Evolutionary conservation across 2,888 invertebrate species (phyloP).

Genomic region (Schizotus pectinicornis): DNA sequence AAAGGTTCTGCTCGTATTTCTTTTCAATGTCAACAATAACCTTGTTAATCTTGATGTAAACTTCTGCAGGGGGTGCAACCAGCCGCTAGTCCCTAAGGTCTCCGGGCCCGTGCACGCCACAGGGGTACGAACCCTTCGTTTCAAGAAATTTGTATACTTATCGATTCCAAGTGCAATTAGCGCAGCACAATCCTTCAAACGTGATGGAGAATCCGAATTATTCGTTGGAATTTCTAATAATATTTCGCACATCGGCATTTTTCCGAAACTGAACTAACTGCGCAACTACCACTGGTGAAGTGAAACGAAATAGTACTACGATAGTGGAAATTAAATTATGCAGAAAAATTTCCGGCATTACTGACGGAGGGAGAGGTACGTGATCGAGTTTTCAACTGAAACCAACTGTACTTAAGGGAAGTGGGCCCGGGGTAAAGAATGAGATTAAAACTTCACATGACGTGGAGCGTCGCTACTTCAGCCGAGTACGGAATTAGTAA

Average conservation of each 20-base stretch:
- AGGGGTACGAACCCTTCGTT: conserved; percentile 8
- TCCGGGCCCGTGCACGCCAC: conserved; percentile 1
- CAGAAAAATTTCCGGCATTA: conserved; percentile 8
- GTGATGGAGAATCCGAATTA: too few relatives aligned
- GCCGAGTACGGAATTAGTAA: too few relatives aligned
- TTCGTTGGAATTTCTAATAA: too few relatives aligned
- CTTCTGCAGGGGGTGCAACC: conserved; percentile 35
- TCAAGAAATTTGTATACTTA: conserved; percentile 17
- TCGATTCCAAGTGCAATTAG: background rate
- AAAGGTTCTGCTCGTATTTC: conserved; percentile 43
- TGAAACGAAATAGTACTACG: conserved; percentile 13
- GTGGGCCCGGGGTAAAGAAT: background rate
- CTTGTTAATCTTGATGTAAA: conserved; percentile 43
- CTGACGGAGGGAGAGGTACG: conserved; percentile 1
- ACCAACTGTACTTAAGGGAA: background rate
- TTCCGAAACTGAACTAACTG: background rate
- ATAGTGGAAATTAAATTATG: conserved; percentile 16
- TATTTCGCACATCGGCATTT: background rate
- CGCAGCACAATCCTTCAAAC: background rate
- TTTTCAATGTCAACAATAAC: conserved; percentile 42
- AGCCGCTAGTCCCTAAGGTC: conserved; percentile 34
- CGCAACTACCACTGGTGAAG: background rate
- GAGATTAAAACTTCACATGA: conserved; percentile 2
- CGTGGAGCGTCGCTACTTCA: background rate
- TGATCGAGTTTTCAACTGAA: conserved; percentile 5